Evolutionary conservation across 2,888 invertebrate species (phyloP).

Genomic region (Dascillus cervinus): DNA sequence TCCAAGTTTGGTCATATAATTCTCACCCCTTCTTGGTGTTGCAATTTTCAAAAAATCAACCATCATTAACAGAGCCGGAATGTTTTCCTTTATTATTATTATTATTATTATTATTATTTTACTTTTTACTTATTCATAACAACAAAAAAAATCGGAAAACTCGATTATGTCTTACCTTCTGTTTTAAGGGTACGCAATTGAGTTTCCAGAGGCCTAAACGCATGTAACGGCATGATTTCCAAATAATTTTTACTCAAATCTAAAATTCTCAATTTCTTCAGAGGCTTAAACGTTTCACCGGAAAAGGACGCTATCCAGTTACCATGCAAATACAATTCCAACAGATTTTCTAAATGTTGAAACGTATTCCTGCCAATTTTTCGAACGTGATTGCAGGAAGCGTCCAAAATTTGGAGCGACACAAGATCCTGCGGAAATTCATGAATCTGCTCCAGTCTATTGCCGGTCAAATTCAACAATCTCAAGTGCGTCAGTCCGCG

Average conservation of each 20-base stretch:
- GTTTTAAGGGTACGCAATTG: slow-evolving; percentile 69
- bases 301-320: slow-evolving; percentile 77
- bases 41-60: too few relatives aligned
- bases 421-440: slow-evolving; percentile 73
- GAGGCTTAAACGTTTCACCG: slow-evolving; percentile 66
- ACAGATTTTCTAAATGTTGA: slow-evolving; percentile 65
- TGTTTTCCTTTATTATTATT: too few relatives aligned
- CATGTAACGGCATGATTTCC: slow-evolving; percentile 69
- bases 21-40: too few relatives aligned
- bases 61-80: too few relatives aligned
- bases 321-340: slow-evolving; percentile 70
- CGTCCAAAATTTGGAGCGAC: slow-evolving; percentile 69
- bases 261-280: slow-evolving; percentile 66
- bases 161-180: slow-evolving; percentile 58
- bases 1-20: too few relatives aligned
- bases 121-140: too few relatives aligned
- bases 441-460: slow-evolving; percentile 71
- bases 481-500: slow-evolving; percentile 68
- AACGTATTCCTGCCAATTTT: slow-evolving; percentile 70
- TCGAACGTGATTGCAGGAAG: slow-evolving; percentile 76
- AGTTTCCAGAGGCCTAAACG: slow-evolving; percentile 71
- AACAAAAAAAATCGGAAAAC: too few relatives aligned
- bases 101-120: too few relatives aligned
- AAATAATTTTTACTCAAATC: slow-evolving; percentile 80
- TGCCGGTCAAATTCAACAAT: slow-evolving; percentile 74